Conservation (phyloP, 2,113 vertebrate species). For the Helogale parvula region DNA sequence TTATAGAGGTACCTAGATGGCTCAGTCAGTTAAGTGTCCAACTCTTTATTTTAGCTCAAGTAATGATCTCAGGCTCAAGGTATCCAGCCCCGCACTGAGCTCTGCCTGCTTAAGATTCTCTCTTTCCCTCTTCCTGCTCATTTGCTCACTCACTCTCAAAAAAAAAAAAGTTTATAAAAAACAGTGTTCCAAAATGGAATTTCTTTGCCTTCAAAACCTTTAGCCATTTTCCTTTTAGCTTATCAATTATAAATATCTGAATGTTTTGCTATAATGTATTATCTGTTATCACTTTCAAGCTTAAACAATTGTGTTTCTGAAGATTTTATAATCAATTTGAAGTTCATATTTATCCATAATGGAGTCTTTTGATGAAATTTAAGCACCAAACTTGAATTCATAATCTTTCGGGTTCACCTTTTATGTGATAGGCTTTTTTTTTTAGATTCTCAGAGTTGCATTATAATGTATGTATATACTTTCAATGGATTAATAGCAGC, state of each 20-base stretch:
- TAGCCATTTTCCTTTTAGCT: background rate
- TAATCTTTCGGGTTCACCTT: background rate
- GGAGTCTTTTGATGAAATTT: background rate
- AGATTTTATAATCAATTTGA: constrained; percentile 24
- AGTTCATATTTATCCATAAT: background rate
- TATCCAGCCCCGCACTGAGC: too few relatives aligned
- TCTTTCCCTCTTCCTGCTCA: too few relatives aligned
- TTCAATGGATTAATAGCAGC: background rate
- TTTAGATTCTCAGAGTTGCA: background rate
- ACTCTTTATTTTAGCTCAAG: too few relatives aligned
- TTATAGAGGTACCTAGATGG: too few relatives aligned
- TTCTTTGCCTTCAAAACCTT: constrained; percentile 34
- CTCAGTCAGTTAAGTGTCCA: too few relatives aligned
- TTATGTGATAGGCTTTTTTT: background rate
- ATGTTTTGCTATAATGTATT: background rate
- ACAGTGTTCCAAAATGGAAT: background rate
- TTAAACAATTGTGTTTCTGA: constrained; percentile 13
- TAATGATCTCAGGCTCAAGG: too few relatives aligned
- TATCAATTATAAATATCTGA: constrained; percentile 17
- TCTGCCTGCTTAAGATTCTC: too few relatives aligned
- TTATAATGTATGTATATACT: background rate
- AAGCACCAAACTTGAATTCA: background rate
- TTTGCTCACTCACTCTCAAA: too few relatives aligned
- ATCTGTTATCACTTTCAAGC: background rate
- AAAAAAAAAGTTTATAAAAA: background rate